These are phyloP conservation scores for Nymphalis io DNA, from an alignment of 1,140 invertebrate species.

Conservation along the genomic window DNA sequence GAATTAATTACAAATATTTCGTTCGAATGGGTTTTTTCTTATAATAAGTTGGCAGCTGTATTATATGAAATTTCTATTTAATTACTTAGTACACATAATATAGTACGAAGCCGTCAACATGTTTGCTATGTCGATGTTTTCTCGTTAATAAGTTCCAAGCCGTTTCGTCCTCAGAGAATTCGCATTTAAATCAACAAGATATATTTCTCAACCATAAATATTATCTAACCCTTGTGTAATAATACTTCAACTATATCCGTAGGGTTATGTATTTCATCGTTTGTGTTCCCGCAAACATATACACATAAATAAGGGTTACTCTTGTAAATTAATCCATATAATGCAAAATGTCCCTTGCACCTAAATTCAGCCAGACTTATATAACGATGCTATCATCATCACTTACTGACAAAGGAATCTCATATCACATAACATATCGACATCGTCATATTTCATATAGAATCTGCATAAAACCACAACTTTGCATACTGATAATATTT, in stretches of 20 bases:
- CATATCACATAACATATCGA: too few relatives aligned
- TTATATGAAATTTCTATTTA: conserved; percentile 3
- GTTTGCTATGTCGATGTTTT: conserved; percentile 7
- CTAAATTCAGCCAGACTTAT: too few relatives aligned
- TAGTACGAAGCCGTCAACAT: background rate
- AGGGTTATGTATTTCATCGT: conserved; percentile 1
- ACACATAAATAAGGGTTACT: background rate
- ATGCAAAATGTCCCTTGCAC: too few relatives aligned
- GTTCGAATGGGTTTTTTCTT: too few relatives aligned
- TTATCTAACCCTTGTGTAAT: conserved; percentile 6
- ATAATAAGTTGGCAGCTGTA: too few relatives aligned
- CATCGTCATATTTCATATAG: too few relatives aligned
- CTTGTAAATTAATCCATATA: too few relatives aligned
- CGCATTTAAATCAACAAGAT: conserved; percentile 39
- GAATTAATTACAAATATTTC: too few relatives aligned
- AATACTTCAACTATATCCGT: background rate
- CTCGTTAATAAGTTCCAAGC: conserved; percentile 9
- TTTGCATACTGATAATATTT: too few relatives aligned
- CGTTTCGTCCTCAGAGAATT: conserved; percentile 35
- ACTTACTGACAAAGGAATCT: too few relatives aligned
- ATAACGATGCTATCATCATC: too few relatives aligned
- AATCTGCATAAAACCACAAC: too few relatives aligned
- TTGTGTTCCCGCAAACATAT: background rate
- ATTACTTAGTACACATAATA: background rate
- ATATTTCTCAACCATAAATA: conserved; percentile 20